Percentiles rank a stretch among this genome's conserved stretches.
Evolutionary conservation across 2,888 invertebrate genomes (phyloP).

Genomic region (Seira ritae): DNA sequence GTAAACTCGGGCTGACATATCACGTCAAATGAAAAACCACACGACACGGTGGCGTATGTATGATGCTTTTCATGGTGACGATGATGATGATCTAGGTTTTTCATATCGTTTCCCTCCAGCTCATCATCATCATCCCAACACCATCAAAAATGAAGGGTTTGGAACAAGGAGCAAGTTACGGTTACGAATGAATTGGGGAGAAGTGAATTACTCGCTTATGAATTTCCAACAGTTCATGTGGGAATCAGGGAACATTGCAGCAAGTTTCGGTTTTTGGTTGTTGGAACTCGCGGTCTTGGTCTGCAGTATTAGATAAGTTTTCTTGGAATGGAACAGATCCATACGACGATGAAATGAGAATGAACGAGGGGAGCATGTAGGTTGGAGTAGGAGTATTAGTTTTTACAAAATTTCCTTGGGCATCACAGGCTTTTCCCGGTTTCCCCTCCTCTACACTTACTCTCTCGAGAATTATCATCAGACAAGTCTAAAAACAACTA

Average conservation of each 20-base stretch:
- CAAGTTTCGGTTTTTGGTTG: too few species aligned
- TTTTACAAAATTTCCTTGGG: conserved; percentile 36
- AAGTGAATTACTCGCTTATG: too few species aligned
- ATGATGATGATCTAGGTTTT: conserved; percentile 27
- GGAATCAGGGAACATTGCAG: too few species aligned
- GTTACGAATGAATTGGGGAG: conserved; percentile 15
- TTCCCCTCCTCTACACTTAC: conserved; percentile 50
- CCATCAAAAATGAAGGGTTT: conserved; percentile 1
- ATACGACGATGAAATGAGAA: not conserved
- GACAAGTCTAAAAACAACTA: conserved; percentile 22
- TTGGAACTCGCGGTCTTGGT: too few species aligned
- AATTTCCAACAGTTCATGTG: too few species aligned
- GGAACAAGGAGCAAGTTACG: conserved; percentile 21
- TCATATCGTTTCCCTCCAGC: conserved; percentile 58
- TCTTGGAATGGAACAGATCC: too few species aligned
- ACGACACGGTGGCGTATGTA: conserved; percentile 20
- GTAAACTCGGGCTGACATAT: conserved; percentile 65
- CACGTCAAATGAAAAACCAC: conserved; percentile 62
- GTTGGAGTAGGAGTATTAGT: not conserved
- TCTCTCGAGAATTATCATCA: conserved; percentile 27
- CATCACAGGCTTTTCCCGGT: conserved; percentile 26
- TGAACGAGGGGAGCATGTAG: not conserved
- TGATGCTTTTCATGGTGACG: not conserved
- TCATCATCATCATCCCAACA: conserved; percentile 2
- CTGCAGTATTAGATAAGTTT: too few species aligned